Evolutionary conservation across 2,888 invertebrate genomes (phyloP).

Genomic region (Dryocosmus kuriphilus): DNA sequence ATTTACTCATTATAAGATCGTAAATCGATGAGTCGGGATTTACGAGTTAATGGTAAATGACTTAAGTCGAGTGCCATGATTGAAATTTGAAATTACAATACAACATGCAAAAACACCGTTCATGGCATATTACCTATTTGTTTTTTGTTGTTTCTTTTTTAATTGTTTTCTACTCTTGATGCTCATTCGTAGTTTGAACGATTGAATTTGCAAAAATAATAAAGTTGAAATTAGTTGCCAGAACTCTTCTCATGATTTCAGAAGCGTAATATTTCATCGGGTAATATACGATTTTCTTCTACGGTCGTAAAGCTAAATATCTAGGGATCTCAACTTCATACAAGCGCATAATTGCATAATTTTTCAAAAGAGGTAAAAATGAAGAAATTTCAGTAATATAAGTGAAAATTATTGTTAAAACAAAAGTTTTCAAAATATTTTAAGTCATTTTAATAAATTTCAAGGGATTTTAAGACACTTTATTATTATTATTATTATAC

Average conservation of each 20-base stretch:
- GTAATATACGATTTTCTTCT: conserved; percentile 29
- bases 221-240: not conserved
- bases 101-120: not conserved
- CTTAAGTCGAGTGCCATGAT: not conserved
- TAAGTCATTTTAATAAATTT: no score
- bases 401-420: no score
- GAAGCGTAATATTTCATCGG: conserved; percentile 16
- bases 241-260: not conserved
- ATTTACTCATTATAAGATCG: not conserved
- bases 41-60: not conserved
- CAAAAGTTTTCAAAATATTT: no score
- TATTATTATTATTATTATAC: no score
- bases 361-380: no score
- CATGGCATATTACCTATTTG: not conserved
- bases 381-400: no score
- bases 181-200: not conserved
- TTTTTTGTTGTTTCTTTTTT: not conserved
- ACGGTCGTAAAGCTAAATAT: no score
- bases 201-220: not conserved
- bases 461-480: no score
- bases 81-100: not conserved
- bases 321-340: no score
- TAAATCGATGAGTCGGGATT: conserved; percentile 5
- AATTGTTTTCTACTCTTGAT: not conserved
- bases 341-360: no score